Conservation (phyloP, 2,888 invertebrate species). For the Agrochola litura region DNA sequence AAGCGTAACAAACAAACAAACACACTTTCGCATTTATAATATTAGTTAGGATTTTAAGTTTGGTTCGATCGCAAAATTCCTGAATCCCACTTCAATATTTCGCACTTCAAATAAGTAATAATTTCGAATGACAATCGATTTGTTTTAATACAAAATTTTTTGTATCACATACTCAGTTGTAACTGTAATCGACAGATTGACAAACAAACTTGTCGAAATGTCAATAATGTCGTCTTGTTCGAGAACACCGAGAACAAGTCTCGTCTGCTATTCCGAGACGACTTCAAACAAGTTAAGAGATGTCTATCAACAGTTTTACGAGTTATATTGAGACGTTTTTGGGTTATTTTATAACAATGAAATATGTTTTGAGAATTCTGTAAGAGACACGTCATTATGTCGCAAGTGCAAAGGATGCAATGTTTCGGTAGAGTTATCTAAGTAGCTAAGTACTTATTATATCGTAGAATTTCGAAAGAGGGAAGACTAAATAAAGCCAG, state of each 20-base stretch:
- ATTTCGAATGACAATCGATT: constrained; percentile 12
- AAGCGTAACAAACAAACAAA: no score
- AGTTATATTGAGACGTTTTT: constrained; percentile 47
- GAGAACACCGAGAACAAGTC: constrained; percentile 44
- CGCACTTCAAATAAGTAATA: neutral
- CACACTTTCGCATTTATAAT: no score
- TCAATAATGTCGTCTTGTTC: constrained; percentile 52
- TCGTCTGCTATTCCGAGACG: constrained; percentile 47
- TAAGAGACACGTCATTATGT: constrained; percentile 14
- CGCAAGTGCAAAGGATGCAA: neutral
- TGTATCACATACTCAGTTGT: constrained; percentile 27
- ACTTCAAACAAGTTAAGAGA: constrained; percentile 58
- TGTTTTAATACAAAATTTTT: constrained; percentile 18
- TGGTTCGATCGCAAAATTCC: no score
- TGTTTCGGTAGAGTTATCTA: neutral
- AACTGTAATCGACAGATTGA: constrained; percentile 39
- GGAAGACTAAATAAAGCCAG: no score
- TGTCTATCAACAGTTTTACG: constrained; percentile 57
- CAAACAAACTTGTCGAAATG: constrained; percentile 51
- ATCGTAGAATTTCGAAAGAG: no score
- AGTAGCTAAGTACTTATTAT: neutral
- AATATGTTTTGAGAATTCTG: constrained; percentile 8
- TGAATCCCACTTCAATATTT: no score
- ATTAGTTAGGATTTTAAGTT: no score
- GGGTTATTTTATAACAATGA: constrained; percentile 25